Evolutionary conservation across 1,140 invertebrate genomes (phyloP).

Genomic region (Hycleus cichorii): DNA sequence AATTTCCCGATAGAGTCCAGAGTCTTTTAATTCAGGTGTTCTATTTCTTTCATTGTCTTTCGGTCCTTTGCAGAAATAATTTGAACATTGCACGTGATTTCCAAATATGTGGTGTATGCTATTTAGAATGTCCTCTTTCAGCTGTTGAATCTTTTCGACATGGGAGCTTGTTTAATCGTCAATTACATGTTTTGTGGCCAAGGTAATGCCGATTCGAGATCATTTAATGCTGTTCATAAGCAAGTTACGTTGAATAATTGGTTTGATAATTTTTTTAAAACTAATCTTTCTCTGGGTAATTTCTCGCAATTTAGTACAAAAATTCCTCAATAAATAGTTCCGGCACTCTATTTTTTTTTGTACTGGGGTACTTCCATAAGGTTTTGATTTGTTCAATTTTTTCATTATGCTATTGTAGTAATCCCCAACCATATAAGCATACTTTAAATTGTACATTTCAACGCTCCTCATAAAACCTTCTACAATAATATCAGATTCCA

Average conservation of each 20-base stretch:
- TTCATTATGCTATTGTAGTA: slow-evolving; percentile 20
- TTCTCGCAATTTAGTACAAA: slow-evolving; percentile 24
- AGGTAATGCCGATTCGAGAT: slow-evolving; percentile 18
- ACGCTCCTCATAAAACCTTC: slow-evolving; percentile 30
- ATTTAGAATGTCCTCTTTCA: slow-evolving; percentile 32
- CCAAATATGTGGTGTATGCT: slow-evolving; percentile 37
- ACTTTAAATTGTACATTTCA: slow-evolving; percentile 29
- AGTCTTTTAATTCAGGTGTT: slow-evolving; percentile 22
- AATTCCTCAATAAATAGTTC: slow-evolving; percentile 35
- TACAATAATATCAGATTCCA: slow-evolving; percentile 35
- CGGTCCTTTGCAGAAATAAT: slow-evolving; percentile 25
- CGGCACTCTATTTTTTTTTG: slow-evolving; percentile 35
- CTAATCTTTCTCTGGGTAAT: slow-evolving; percentile 5
- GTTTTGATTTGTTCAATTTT: neutral
- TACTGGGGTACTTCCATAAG: slow-evolving; percentile 1
- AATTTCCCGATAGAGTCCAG: slow-evolving; percentile 14
- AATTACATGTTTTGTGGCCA: neutral
- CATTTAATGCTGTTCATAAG: slow-evolving; percentile 15
- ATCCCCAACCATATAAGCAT: slow-evolving; percentile 26
- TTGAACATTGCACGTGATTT: slow-evolving; percentile 31
- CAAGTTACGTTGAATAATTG: slow-evolving; percentile 6
- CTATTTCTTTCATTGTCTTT: slow-evolving; percentile 22
- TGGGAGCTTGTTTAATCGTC: neutral
- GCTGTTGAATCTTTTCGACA: slow-evolving; percentile 9
- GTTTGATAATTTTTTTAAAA: neutral